Percentiles rank a stretch among this genome's conserved stretches.
Conservation (phyloP, 2,113 vertebrate genomes). For the Gambusia affinis region DNA sequence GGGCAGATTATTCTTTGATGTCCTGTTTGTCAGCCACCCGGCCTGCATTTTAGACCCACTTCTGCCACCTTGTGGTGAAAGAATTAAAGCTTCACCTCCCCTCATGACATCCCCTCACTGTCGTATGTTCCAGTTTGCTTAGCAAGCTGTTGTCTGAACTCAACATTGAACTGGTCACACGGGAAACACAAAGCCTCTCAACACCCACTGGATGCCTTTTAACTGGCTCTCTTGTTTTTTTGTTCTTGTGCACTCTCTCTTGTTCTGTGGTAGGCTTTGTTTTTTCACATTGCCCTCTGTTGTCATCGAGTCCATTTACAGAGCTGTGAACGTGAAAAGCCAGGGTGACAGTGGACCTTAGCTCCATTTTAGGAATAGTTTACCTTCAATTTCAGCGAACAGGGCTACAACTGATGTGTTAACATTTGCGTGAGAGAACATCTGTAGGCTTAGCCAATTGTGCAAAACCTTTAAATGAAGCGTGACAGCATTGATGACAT, state of each 20-base stretch:
- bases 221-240: slow-evolving; percentile 18
- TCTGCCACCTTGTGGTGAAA: slow-evolving; percentile 47
- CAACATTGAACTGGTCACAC: slow-evolving; percentile 54
- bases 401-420: slow-evolving; percentile 45
- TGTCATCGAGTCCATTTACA: slow-evolving; percentile 21
- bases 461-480: slow-evolving; percentile 28
- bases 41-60: slow-evolving; percentile 27
- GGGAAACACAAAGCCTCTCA: slow-evolving; percentile 46
- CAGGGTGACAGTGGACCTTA: neutral
- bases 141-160: slow-evolving; percentile 41
- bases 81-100: slow-evolving; percentile 3
- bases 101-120: slow-evolving; percentile 9
- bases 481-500: slow-evolving; percentile 43
- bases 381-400: neutral
- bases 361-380: slow-evolving; percentile 1
- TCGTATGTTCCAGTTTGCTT: slow-evolving; percentile 67
- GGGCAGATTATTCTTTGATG: slow-evolving; percentile 6
- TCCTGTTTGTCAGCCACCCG: slow-evolving; percentile 13
- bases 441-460: slow-evolving; percentile 34
- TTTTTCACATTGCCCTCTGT: slow-evolving; percentile 26
- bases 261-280: slow-evolving; percentile 53
- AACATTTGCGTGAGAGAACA: slow-evolving; percentile 19
- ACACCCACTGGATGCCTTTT: slow-evolving; percentile 43
- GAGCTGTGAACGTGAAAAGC: neutral
- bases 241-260: slow-evolving; percentile 23